Conservation (phyloP, 2,113 vertebrate genomes). For the western clawed frog (Xenopus tropicalis) region DNA sequence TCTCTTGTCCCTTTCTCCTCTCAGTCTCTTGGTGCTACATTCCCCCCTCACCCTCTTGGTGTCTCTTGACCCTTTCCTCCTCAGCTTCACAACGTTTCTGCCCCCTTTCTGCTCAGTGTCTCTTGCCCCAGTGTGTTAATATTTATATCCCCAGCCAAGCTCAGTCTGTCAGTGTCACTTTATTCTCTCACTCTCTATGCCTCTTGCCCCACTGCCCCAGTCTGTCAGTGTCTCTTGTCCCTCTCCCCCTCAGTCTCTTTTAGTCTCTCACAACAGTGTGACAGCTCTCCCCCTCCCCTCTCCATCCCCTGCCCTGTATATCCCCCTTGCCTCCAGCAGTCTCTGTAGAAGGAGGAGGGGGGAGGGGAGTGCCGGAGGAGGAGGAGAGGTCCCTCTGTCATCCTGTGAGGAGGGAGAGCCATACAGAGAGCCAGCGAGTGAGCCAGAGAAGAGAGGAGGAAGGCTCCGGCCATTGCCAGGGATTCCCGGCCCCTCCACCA, state of each 20-base stretch:
- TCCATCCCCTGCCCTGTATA: too few relatives aligned
- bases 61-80: background rate
- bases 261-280: background rate
- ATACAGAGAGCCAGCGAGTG: constrained; percentile 1
- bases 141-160: too few relatives aligned
- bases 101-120: background rate
- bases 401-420: constrained; percentile 26
- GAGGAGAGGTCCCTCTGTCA: constrained; percentile 29
- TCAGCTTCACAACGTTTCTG: background rate
- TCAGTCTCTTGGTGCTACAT: too few relatives aligned
- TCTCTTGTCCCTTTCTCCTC: too few relatives aligned
- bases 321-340: constrained; percentile 33
- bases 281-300: background rate
- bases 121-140: too few relatives aligned
- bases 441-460: background rate
- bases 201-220: background rate
- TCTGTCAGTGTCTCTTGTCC: background rate
- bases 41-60: too few relatives aligned
- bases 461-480: constrained; percentile 48
- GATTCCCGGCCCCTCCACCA: constrained; percentile 56
- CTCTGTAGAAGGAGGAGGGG: constrained; percentile 14
- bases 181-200: background rate
- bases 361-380: constrained; percentile 1
- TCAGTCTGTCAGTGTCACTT: too few relatives aligned
- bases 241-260: background rate